Conservation (phyloP, 2,113 vertebrate species). For the Eretmochelys imbricata region DNA sequence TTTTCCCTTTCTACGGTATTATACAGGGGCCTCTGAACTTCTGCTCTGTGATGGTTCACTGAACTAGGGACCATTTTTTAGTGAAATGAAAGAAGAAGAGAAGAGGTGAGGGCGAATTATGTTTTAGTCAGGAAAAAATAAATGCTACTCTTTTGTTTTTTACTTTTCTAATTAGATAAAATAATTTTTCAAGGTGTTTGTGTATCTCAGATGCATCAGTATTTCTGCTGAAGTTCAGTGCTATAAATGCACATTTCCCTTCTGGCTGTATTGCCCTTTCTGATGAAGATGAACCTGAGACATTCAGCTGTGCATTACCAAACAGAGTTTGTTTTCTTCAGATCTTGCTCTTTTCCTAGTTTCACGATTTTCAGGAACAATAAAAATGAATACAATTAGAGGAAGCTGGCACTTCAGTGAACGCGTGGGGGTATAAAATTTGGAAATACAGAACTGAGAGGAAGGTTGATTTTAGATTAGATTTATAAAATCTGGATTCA, state of each 20-base stretch:
- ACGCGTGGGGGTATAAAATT: fast-evolving
- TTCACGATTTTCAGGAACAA: constrained; percentile 4
- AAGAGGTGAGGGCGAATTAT: neutral
- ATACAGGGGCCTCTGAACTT: neutral
- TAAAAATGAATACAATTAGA: neutral
- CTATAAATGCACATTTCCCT: neutral
- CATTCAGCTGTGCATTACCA: neutral
- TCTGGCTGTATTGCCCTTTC: neutral
- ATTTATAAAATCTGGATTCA: neutral
- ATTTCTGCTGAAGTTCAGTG: constrained; percentile 16
- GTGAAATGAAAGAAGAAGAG: neutral
- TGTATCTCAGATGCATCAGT: neutral
- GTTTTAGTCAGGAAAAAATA: neutral
- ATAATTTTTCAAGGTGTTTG: neutral
- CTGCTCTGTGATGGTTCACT: neutral
- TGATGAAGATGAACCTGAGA: constrained; percentile 17
- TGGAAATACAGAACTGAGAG: neutral
- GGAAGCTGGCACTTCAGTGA: neutral
- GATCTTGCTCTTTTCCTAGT: neutral
- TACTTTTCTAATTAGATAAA: neutral
- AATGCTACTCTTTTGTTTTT: neutral
- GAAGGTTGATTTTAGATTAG: neutral
- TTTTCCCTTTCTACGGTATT: neutral
- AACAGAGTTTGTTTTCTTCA: neutral
- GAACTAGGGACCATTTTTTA: neutral